phyloP scores from a whole-genome alignment of 2,113 vertebrate species.

The Pedetes capensis region DNA sequence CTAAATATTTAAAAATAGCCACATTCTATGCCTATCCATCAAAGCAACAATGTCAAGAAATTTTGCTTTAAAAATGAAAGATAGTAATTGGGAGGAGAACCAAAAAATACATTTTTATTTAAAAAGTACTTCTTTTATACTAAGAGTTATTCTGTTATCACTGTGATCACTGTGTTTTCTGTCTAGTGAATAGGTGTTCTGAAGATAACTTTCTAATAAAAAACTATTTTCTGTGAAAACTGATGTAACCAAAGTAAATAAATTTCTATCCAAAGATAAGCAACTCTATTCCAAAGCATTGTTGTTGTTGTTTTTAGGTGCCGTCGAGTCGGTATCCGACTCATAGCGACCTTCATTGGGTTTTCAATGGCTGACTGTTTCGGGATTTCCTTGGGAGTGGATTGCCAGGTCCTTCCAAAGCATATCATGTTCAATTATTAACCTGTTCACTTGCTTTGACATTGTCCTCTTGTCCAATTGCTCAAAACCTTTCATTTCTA shows the following conservation, averaged over 20 bases:
- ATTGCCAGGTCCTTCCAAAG: no score
- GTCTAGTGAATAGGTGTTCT: neutral
- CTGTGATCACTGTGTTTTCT: neutral
- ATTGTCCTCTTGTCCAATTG: neutral
- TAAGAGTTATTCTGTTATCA: neutral
- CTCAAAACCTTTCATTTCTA: neutral
- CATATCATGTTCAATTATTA: neutral
- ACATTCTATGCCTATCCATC: neutral
- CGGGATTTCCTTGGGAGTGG: no score
- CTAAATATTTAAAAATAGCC: neutral
- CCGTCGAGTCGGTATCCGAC: no score
- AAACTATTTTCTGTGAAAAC: slow-evolving; percentile 22
- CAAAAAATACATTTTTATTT: neutral
- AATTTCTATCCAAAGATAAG: neutral
- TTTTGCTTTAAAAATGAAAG: neutral
- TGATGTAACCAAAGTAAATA: neutral
- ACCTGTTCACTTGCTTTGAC: neutral
- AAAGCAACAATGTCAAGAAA: neutral
- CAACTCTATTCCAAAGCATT: neutral
- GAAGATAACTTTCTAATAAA: neutral
- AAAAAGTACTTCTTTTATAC: neutral
- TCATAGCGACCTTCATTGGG: no score
- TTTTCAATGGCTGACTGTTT: no score
- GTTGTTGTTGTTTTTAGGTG: no score
- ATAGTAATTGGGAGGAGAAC: neutral